These are phyloP conservation scores for Grammatotria lemairii DNA, from an alignment of 2,113 vertebrate genomes.

Conservation along the genomic window DNA sequence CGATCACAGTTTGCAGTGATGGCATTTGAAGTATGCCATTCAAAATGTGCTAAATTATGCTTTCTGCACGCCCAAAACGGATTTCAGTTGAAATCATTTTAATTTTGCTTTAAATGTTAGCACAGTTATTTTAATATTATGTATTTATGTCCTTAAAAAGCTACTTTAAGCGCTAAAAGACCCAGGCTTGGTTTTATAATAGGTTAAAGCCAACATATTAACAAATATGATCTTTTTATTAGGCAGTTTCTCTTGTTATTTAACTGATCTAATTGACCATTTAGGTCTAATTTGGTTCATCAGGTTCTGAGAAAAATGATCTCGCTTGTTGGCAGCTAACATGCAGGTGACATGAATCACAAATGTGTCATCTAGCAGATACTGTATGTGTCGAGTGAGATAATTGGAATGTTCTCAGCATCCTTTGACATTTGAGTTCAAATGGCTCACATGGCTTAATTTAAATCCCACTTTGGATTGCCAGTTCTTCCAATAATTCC, in stretches of 20 bases:
- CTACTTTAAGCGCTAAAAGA: not conserved
- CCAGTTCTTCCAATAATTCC: not conserved
- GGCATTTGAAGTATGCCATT: not conserved
- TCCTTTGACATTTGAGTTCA: conserved; percentile 17
- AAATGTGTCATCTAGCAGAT: not conserved
- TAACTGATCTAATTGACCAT: not conserved
- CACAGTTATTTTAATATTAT: not conserved
- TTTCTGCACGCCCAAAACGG: not conserved
- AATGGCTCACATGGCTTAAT: not conserved
- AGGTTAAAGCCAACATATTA: not conserved
- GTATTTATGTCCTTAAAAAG: not conserved
- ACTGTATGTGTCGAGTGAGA: not conserved
- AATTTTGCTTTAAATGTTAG: not conserved
- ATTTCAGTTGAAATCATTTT: not conserved
- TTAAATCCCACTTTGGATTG: not conserved
- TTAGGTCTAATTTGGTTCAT: not conserved
- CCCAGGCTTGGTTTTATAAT: not conserved
- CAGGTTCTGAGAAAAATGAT: not conserved
- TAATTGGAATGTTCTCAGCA: not conserved
- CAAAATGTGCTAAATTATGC: not conserved
- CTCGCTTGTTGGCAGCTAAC: not conserved
- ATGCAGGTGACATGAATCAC: not conserved
- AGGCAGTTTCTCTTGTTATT: not conserved
- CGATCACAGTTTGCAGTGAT: not conserved
- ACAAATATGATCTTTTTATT: not conserved